phyloP scores from a whole-genome alignment of 1,140 invertebrate genomes.

The Cheumatopsyche charites region DNA sequence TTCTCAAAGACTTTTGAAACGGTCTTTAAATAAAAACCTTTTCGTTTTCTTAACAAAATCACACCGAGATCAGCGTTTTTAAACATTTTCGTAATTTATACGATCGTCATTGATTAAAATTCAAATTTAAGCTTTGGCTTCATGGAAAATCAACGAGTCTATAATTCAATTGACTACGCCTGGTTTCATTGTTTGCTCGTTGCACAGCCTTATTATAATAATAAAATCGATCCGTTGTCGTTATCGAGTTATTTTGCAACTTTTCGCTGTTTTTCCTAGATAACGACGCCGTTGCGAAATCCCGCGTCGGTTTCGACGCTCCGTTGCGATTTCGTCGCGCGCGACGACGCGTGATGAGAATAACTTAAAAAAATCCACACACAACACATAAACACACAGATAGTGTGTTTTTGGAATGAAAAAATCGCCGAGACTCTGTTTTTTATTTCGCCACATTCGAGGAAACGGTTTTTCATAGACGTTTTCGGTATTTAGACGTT shows the following conservation, averaged over 20 bases:
- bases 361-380: not conserved
- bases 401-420: too few relatives aligned
- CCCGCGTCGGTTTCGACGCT: not conserved
- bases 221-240: slow-evolving; percentile 12
- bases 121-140: too few relatives aligned
- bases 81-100: too few relatives aligned
- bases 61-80: too few relatives aligned
- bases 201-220: not conserved
- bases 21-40: too few relatives aligned
- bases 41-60: too few relatives aligned
- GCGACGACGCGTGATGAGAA: not conserved
- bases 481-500: too few relatives aligned
- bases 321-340: not conserved
- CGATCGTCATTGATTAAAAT: too few relatives aligned
- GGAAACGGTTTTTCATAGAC: too few relatives aligned
- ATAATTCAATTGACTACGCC: not conserved
- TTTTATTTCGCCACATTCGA: too few relatives aligned
- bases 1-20: too few relatives aligned
- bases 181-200: not conserved
- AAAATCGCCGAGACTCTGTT: too few relatives aligned
- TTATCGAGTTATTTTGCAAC: slow-evolving; percentile 9
- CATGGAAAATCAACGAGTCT: not conserved
- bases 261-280: slow-evolving; percentile 11
- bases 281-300: not conserved
- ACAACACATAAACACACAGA: not conserved